Evolutionary conservation across 2,888 invertebrate species (phyloP).

Genomic region (Adelognathus sp.): DNA sequence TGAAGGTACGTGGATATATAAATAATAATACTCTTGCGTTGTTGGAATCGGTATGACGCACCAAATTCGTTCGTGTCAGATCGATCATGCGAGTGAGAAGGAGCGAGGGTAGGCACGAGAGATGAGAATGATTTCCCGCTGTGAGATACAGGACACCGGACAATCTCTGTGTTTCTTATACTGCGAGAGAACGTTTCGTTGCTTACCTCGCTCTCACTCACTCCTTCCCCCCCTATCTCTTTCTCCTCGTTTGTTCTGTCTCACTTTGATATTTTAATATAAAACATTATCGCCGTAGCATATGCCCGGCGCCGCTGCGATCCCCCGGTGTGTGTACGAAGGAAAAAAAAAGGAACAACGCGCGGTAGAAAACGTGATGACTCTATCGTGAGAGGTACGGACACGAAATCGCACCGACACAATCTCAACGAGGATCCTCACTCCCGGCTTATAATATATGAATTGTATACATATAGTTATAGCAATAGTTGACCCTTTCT

Average conservation of each 20-base stretch:
- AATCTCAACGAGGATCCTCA: constrained; percentile 55
- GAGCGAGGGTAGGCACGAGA: constrained; percentile 34
- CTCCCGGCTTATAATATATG: constrained; percentile 3
- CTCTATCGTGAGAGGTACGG: constrained; percentile 69
- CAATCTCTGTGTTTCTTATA: constrained; percentile 64
- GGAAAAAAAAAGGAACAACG: not conserved
- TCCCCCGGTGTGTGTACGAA: constrained; percentile 32
- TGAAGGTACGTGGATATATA: not conserved
- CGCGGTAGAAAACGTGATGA: constrained; percentile 68
- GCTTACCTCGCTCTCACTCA: constrained; percentile 47
- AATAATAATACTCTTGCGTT: constrained; percentile 7
- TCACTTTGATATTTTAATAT: constrained; percentile 50
- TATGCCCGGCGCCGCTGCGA: not conserved
- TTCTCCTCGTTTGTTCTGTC: constrained; percentile 45
- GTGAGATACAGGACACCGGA: constrained; percentile 75
- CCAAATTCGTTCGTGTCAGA: constrained; percentile 77
- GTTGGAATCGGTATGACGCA: constrained; percentile 69
- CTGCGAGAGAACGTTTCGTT: constrained; percentile 35
- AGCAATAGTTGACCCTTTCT: not conserved
- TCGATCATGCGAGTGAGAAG: constrained; percentile 74
- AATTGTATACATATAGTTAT: not conserved
- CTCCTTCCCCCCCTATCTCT: constrained; percentile 49
- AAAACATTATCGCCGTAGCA: constrained; percentile 48
- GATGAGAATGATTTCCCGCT: constrained; percentile 68
- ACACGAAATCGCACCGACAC: constrained; percentile 57